Percentiles rank a stretch among this genome's conserved stretches.
Conservation (phyloP, 2,888 invertebrate species). For the Acrobasis suavella region DNA sequence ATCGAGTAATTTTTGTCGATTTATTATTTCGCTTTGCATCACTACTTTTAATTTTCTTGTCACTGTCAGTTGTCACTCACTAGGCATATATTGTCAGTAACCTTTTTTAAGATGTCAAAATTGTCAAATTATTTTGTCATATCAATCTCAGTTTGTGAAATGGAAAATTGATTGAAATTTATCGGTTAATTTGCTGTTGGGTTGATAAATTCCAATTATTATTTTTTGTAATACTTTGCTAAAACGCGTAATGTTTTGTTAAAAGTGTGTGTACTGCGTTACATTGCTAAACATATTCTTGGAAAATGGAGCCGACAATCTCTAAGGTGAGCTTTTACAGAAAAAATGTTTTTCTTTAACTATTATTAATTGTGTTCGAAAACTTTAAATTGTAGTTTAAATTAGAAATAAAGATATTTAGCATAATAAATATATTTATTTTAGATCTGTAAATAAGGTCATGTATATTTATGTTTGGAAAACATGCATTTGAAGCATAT, state of each 20-base stretch:
- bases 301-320: conserved; percentile 46
- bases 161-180: not conserved
- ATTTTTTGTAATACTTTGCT: not conserved
- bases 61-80: not conserved
- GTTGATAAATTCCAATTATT: not conserved
- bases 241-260: conserved; percentile 37
- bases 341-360: not conserved
- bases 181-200: not conserved
- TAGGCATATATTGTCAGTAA: too few species aligned
- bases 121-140: not conserved
- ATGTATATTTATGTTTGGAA: too few species aligned
- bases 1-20: too few species aligned
- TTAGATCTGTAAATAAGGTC: too few species aligned
- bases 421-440: too few species aligned
- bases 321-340: conserved; percentile 30
- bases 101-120: not conserved
- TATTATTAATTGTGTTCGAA: not conserved
- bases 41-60: not conserved
- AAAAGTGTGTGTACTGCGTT: conserved; percentile 23
- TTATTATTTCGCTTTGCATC: not conserved
- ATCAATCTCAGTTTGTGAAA: not conserved
- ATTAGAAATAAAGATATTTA: not conserved
- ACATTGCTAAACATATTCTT: conserved; percentile 24
- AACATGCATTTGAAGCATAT: too few species aligned
- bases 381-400: not conserved